These are phyloP conservation scores for Puma concolor DNA, from an alignment of 2,113 vertebrate genomes.

Conservation along the genomic window DNA sequence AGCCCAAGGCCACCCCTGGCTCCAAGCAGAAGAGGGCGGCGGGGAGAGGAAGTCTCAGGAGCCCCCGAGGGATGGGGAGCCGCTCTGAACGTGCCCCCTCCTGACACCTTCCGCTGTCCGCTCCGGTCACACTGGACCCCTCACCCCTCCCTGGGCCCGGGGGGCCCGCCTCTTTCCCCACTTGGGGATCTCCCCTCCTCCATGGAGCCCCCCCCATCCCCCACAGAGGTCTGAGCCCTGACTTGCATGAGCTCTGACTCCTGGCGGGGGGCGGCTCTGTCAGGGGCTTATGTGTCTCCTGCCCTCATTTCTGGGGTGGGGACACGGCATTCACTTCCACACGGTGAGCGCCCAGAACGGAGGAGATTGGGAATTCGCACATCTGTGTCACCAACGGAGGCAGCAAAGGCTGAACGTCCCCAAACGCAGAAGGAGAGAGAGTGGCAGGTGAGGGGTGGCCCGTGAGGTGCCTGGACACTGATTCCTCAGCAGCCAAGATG, in stretches of 20 bases:
- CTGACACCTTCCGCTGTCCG: accelerated
- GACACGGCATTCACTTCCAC: accelerated
- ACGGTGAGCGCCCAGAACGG: accelerated
- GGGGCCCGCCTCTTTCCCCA: background rate
- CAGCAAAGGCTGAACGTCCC: background rate
- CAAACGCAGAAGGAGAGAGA: accelerated
- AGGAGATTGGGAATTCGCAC: no score
- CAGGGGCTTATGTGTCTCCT: accelerated
- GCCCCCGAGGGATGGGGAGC: accelerated
- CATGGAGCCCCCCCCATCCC: accelerated
- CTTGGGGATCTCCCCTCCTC: accelerated
- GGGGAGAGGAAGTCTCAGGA: background rate
- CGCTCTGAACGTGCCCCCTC: accelerated
- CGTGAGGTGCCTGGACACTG: accelerated
- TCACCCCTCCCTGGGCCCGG: background rate
- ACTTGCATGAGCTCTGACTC: background rate
- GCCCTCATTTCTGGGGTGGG: accelerated
- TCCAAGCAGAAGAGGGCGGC: accelerated
- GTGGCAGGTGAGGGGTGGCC: accelerated
- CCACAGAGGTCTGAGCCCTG: background rate
- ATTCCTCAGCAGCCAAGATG: no score
- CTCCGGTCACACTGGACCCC: accelerated
- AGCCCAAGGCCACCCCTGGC: background rate
- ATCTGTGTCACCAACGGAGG: accelerated
- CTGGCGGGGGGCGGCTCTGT: no score